Base-by-base conservation (phyloP, 1,140 invertebrate species). In the Hylaeus volcanicus region DNA sequence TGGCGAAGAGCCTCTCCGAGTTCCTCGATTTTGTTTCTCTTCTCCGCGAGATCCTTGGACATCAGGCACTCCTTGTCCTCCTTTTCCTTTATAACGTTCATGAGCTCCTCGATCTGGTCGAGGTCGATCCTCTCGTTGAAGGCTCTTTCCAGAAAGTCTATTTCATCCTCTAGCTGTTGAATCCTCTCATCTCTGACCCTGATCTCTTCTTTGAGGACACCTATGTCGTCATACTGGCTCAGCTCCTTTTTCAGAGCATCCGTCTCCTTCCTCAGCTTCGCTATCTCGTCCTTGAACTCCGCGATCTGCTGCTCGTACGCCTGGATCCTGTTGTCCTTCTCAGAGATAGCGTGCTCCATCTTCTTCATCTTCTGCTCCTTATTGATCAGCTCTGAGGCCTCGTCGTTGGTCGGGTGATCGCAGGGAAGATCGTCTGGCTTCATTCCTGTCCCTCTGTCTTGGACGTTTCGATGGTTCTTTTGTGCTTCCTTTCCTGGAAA, bases 1-100 rank as follows among this genome's bases (percentile, higher is more conserved):
- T 96, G 95, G 79, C 95, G 94, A 43, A 98, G 92, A 51, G 91
- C 90, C 37, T 90, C 89, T 3, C 81, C 85, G 1, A 93, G 85
- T 53, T 92, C 90, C 14, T 92, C 86, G 56, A 91, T 89, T 43
- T 76, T 88, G 12, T 77, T 70, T 6, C 68, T 81, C 12, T 90
- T 90, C 2, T 86, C 79, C 1, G 45, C 56, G 3, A 92, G 55
- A 55, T 90, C 82, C 8, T 71, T 61, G 6, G 88, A 79, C 11
- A 91, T 68, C n/a, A 86, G 75, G 43, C 73, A 66, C 79, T 92
- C 89, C 14, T 51, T 79, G 0, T 91, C 86, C 51, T 92, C 90
- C 48, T 92, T 92, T 1, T 88, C 82, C 14, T 91, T 92, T 1
- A 92, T 70, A 4, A 91, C 83, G 48, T 86, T 88, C 9, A 92